Conservation (phyloP, 1,140 invertebrate genomes). For the Oryctes rhinoceros region DNA sequence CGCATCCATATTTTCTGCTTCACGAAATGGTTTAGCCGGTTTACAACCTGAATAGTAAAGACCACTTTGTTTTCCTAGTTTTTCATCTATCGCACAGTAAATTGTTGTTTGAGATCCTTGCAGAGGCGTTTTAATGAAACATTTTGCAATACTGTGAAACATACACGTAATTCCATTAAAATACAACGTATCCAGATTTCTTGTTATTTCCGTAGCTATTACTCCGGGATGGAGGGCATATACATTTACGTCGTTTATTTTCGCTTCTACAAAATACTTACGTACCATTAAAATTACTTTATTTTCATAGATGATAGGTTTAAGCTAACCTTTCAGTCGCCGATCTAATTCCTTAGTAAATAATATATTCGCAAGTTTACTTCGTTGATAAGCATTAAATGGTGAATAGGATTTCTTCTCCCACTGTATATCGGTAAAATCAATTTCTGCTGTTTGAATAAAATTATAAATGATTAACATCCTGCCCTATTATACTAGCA, state of each 20-base stretch:
- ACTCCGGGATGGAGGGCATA: conserved; percentile 76
- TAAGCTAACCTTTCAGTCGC: conserved; percentile 65
- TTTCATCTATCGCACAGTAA: conserved; percentile 76
- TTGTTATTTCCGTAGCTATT: conserved; percentile 75
- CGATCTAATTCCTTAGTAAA: conserved; percentile 72
- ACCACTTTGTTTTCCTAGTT: conserved; percentile 69
- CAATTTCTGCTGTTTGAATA: conserved; percentile 65
- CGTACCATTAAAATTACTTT: no score
- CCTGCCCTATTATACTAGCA: no score
- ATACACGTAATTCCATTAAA: conserved; percentile 60
- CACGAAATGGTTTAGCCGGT: conserved; percentile 57
- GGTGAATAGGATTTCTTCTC: conserved; percentile 70
- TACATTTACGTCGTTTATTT: conserved; percentile 65
- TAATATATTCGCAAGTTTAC: conserved; percentile 80
- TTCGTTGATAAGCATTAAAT: conserved; percentile 70
- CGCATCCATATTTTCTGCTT: conserved; percentile 64
- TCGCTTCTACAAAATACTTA: conserved; percentile 33
- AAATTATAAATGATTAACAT: not conserved
- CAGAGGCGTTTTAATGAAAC: conserved; percentile 68
- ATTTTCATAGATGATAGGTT: not conserved
- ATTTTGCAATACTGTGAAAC: conserved; percentile 51
- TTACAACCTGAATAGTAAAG: conserved; percentile 67
- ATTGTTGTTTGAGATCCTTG: conserved; percentile 81
- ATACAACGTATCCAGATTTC: conserved; percentile 67
- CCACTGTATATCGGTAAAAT: conserved; percentile 76